Evolutionary conservation across 2,888 invertebrate species (phyloP).

Genomic region (Oscheius sp.): DNA sequence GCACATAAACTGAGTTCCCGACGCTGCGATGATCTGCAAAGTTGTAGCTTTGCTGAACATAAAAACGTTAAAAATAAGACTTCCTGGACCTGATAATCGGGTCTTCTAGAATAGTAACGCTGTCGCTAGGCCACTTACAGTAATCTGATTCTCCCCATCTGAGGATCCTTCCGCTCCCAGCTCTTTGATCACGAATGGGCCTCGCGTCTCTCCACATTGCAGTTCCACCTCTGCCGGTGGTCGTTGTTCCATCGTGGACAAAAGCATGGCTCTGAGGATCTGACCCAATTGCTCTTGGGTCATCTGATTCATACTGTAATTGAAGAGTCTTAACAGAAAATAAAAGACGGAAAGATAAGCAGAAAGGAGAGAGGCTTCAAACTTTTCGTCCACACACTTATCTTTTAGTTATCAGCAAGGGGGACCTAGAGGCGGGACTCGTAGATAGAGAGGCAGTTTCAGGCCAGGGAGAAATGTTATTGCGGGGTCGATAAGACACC

Average conservation of each 20-base stretch:
- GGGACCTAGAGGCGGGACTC: neutral
- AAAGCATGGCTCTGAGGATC: constrained; percentile 14
- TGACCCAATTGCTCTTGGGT: constrained; percentile 18
- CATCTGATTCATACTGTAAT: neutral
- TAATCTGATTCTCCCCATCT: constrained; percentile 39
- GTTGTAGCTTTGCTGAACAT: neutral
- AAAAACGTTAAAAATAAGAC: neutral
- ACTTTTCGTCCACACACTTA: constrained; percentile 1
- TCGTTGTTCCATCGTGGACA: constrained; percentile 7
- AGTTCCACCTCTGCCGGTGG: constrained; percentile 6
- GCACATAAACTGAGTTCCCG: too few species aligned
- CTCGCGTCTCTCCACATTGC: constrained; percentile 40
- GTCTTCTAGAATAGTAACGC: neutral
- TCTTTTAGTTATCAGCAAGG: constrained; percentile 5
- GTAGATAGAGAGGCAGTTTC: neutral
- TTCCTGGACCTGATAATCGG: neutral
- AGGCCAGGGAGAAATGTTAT: constrained; percentile 28
- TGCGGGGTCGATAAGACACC: constrained; percentile 33
- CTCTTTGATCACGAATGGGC: constrained; percentile 36
- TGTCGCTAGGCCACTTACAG: constrained; percentile 11
- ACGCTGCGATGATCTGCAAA: neutral
- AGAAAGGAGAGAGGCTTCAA: neutral
- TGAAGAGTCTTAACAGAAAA: neutral
- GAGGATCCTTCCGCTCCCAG: constrained; percentile 25
- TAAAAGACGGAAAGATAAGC: neutral